Conservation (phyloP, 2,888 invertebrate species). For the Morpho deidamia region DNA sequence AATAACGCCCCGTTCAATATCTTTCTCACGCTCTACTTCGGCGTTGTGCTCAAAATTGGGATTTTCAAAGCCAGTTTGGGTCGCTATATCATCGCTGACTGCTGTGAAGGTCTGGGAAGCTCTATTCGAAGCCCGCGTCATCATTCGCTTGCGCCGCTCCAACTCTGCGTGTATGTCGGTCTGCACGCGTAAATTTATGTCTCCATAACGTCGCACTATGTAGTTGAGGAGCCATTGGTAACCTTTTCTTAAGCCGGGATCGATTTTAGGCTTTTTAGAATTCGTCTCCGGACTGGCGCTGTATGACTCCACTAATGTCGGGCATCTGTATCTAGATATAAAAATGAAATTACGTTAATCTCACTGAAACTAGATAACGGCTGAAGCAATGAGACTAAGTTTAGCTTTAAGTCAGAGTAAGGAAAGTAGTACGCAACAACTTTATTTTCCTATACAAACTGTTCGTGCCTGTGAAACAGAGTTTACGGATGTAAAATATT, state of each 20-base stretch:
- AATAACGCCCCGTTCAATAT: constrained; percentile 46
- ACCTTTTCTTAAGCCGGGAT: constrained; percentile 82
- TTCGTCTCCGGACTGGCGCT: constrained; percentile 62
- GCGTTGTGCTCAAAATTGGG: constrained; percentile 54
- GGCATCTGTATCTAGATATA: constrained; percentile 80
- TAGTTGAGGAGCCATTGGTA: constrained; percentile 85
- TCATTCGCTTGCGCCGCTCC: constrained; percentile 65
- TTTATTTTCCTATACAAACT: too few species aligned
- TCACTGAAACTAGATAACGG: too few species aligned
- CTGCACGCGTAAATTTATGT: constrained; percentile 81
- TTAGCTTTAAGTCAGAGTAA: neutral
- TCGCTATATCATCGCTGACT: constrained; percentile 56
- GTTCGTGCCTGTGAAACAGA: too few species aligned
- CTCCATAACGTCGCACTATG: constrained; percentile 82
- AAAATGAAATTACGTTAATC: too few species aligned
- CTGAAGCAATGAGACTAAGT: too few species aligned
- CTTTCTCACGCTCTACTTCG: constrained; percentile 29
- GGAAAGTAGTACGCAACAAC: neutral
- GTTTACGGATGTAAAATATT: too few species aligned
- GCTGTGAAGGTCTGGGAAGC: constrained; percentile 51
- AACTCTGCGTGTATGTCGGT: constrained; percentile 79
- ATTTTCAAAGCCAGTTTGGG: constrained; percentile 70
- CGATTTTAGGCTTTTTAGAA: constrained; percentile 75
- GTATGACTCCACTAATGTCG: constrained; percentile 89
- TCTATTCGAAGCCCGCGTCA: constrained; percentile 50